Conservation (phyloP, 2,113 vertebrate species). For the Bothrops jararaca region DNA sequence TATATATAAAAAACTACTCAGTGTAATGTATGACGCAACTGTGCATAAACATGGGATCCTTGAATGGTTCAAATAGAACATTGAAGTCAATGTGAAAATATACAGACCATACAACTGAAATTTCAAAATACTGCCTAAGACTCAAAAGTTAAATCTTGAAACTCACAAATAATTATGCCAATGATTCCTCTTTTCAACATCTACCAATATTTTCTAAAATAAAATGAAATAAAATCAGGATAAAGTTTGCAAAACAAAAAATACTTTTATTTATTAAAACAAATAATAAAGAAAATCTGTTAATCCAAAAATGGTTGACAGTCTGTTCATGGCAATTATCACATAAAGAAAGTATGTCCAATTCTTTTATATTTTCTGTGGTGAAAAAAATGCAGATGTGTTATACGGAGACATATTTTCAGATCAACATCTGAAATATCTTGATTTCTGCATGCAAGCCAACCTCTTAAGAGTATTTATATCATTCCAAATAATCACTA, state of each 20-base stretch:
- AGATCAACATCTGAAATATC: constrained; percentile 17
- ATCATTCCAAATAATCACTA: constrained; percentile 12
- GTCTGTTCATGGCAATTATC: not conserved
- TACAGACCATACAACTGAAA: constrained; percentile 24
- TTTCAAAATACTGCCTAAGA: constrained; percentile 12
- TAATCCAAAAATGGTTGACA: not conserved
- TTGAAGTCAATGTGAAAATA: constrained; percentile 25
- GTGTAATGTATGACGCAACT: constrained; percentile 14
- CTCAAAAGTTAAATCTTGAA: not conserved
- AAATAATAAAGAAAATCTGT: not conserved
- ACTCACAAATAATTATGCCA: constrained; percentile 12
- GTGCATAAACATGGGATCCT: constrained; percentile 28
- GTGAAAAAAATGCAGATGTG: not conserved
- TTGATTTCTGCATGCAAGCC: constrained; percentile 1
- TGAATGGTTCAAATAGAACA: constrained; percentile 29
- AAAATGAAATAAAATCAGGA: not conserved
- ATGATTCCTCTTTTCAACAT: not conserved
- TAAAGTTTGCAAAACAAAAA: not conserved
- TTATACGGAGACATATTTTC: not conserved
- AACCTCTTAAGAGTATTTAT: not conserved
- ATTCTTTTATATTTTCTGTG: constrained; percentile 8
- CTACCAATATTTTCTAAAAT: not conserved
- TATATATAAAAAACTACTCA: constrained; percentile 45
- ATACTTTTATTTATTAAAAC: not conserved
- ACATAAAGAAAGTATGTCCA: not conserved